Base-by-base conservation (phyloP, 2,888 invertebrate species). In the Cerastoderma edule region DNA sequence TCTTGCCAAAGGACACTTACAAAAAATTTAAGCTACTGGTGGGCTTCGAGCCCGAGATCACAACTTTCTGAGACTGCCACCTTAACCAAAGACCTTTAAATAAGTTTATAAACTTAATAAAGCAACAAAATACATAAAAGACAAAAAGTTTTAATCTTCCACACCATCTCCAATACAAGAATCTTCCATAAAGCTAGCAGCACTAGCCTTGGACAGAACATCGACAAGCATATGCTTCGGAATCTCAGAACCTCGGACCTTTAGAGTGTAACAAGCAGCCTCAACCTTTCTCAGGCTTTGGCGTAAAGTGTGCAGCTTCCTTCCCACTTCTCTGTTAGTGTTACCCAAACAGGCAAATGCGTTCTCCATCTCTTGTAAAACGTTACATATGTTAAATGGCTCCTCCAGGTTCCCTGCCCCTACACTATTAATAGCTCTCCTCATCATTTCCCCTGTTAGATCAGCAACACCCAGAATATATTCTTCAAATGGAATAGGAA, bases 361-460 rank as follows among this genome's bases (percentile, higher is more conserved):
- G 60, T 89, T 88, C 73, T 91, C 87, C 53, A 93, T 94, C 44
- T 94, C 92, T 87, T 95, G 95, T n/a, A 97, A 94, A 85, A 96
- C 95, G 74, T 94, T 94, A 88, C 96, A 96, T 0, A 93, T 81
- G 71, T 89, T 72, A 87, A 95, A 95, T 16, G 90, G 88, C 22
- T 77, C 76, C 13, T 88, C 83, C 13, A 89, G 63, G 66, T 90
- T 84, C 6, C 89, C 90, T 75, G 80, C 80, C 0, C 97, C 97
- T 72, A 97, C 94, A 85, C 96, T 95, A 90, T 96, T 96, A 8
- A 98, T 96, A 68, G 97, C 96, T 85, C 95, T 95, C 65, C 98
- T 94, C 98, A 98, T 98, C 54, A 98, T 92, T 92, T 98, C 98
- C 0, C 98, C 98, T 0, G 97, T 97, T 33, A 97, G 94, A 93